These are phyloP conservation scores for Hemicentrotus pulcherrimus DNA, from an alignment of 35 echinoderm and acorn worm species.

Conservation along the genomic window DNA sequence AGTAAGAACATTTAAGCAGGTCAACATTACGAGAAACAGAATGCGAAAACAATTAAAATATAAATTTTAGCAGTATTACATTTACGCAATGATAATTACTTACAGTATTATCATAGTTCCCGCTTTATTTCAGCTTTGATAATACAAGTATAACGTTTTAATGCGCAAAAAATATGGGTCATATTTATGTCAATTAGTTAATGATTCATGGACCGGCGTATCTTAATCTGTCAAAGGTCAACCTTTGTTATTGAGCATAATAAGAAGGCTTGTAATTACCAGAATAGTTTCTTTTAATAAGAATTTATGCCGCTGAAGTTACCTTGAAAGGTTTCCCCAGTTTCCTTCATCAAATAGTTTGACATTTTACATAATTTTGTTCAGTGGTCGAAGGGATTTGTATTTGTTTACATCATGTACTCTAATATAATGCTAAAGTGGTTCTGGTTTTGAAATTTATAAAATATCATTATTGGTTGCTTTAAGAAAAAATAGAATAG, in stretches of 20 bases:
- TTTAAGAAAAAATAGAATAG: not conserved
- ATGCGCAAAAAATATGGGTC: not conserved
- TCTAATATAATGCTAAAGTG: too few relatives aligned
- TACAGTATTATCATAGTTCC: not conserved
- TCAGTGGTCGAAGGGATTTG: not conserved
- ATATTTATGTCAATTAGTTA: slow-evolving; percentile 31
- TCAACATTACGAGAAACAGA: too few relatives aligned
- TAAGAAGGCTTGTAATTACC: not conserved
- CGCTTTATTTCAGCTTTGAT: not conserved
- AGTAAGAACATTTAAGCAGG: too few relatives aligned
- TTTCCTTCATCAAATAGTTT: not conserved
- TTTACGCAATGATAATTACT: not conserved
- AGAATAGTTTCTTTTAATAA: not conserved
- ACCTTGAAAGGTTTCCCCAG: not conserved
- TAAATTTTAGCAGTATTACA: too few relatives aligned
- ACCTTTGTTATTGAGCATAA: not conserved
- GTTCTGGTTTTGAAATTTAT: too few relatives aligned
- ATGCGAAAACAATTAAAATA: too few relatives aligned
- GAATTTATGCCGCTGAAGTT: not conserved
- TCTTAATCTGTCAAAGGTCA: slow-evolving; percentile 2
- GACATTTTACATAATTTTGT: not conserved
- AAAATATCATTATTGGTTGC: too few relatives aligned
- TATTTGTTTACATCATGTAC: not conserved
- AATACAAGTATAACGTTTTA: not conserved
- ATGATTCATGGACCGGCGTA: not conserved